These are phyloP conservation scores for Xiphydria camelus DNA, from an alignment of 2,888 invertebrate species.

Conservation along the genomic window DNA sequence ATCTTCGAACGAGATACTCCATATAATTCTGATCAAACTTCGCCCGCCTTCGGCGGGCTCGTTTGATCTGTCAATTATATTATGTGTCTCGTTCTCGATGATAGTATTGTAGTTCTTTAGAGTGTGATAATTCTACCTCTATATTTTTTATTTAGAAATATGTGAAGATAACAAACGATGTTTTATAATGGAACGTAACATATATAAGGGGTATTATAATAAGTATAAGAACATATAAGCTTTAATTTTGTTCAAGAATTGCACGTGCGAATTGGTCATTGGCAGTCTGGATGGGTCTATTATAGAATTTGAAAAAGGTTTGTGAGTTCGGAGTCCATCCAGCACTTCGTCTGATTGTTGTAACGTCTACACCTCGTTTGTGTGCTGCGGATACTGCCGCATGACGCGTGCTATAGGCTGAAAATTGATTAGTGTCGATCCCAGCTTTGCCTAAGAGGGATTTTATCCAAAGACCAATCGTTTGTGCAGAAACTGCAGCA, in stretches of 20 bases:
- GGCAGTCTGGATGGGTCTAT: slow-evolving; percentile 12
- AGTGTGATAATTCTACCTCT: slow-evolving; percentile 2
- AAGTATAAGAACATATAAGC: too few species aligned
- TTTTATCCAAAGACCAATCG: slow-evolving; percentile 30
- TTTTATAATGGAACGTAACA: too few species aligned
- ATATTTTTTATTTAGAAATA: background rate
- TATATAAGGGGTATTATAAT: too few species aligned
- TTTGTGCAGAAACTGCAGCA: slow-evolving; percentile 19
- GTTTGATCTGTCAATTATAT: slow-evolving; percentile 3
- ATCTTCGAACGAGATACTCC: slow-evolving; percentile 4
- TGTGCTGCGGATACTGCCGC: slow-evolving; percentile 20
- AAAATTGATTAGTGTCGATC: slow-evolving; percentile 19
- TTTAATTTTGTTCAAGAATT: slow-evolving; percentile 5
- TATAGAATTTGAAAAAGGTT: slow-evolving; percentile 19
- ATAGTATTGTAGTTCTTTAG: slow-evolving; percentile 7
- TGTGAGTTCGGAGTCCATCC: slow-evolving; percentile 16
- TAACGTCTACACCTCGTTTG: slow-evolving; percentile 12
- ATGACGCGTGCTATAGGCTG: slow-evolving; percentile 23
- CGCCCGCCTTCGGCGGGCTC: slow-evolving; percentile 3
- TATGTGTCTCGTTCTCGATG: slow-evolving; percentile 5
- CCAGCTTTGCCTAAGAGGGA: slow-evolving; percentile 18
- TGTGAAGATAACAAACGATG: too few species aligned
- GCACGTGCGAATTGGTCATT: slow-evolving; percentile 5
- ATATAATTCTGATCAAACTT: slow-evolving; percentile 2
- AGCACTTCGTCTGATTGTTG: slow-evolving; percentile 15